Evolutionary conservation across 1,140 invertebrate genomes (phyloP), one percentile per base, ranked within the genome.

Genomic region (Drosophila yakuba): DNA sequence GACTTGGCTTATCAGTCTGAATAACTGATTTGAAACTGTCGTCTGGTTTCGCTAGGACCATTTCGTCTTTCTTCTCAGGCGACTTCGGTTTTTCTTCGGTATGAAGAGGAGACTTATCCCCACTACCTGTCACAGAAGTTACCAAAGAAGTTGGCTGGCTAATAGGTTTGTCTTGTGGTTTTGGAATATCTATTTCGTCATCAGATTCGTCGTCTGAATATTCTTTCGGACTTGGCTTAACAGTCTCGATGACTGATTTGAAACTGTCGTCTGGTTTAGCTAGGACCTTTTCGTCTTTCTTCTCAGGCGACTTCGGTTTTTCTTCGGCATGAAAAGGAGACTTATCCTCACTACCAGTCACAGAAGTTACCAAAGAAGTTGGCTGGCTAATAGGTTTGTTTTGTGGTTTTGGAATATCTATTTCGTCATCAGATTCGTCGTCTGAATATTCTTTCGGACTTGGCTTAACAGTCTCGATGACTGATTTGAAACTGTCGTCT

Each of bases 1-100:
- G 3, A 45, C 10, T 45, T 3, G 43, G 43, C 17, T 45, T 23
- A n/a, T 0, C 23, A 20, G 36, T 25, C 15, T 64, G 47, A 59
- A 15, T 3, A 0, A 17, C 17, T 0, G 51, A 66, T 7, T 43
- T 67, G 25, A 58, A 54, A 45, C 68, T 78, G n/a, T 72, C 54
- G 3, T 63, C 45, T 52, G 15, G 17, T 12, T 45, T 72, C 12
- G 3, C 20, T 23, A 11, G 43, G 17, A 45, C 11, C 4, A 12
- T 45, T 20, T 45, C 17, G 43, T 11, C 17, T 45, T 45, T 45
- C 4, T 23, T 14, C 1, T 58, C 58, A 61, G 35, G 11, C 4
- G 63, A 11, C 41, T 51, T 56, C 2, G 38, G 25, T 17, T 59
- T 68, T 3, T 66, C 63, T 10, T 66, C 63, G 4, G 3, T 1